Evolutionary conservation across 2,888 invertebrate genomes (phyloP).

Genomic region (Frankliniella fusca): DNA sequence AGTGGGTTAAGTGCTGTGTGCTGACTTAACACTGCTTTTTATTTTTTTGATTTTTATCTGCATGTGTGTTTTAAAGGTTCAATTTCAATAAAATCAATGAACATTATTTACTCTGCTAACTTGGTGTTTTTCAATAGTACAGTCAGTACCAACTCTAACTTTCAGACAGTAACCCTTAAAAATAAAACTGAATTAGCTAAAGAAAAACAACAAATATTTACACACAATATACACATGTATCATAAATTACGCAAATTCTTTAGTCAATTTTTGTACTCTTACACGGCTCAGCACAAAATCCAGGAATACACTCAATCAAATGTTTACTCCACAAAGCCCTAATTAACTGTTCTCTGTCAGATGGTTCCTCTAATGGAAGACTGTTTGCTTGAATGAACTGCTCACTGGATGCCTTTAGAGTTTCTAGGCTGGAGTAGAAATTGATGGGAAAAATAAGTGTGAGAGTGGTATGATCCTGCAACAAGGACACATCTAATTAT

Average conservation of each 20-base stretch:
- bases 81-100: too few relatives aligned
- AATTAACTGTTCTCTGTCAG: background rate
- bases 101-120: too few relatives aligned
- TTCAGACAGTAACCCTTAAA: too few relatives aligned
- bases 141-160: too few relatives aligned
- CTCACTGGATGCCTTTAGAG: background rate
- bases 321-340: background rate
- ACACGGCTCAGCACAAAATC: background rate
- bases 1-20: background rate
- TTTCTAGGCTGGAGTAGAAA: background rate
- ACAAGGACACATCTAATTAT: background rate
- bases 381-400: background rate
- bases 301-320: background rate
- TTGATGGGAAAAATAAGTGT: background rate
- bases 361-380: background rate
- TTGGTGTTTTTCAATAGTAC: too few relatives aligned
- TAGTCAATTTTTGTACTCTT: background rate
- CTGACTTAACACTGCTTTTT: background rate
- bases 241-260: background rate
- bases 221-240: background rate
- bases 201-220: too few relatives aligned
- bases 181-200: too few relatives aligned
- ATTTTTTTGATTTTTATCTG: too few relatives aligned
- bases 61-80: constrained; percentile 43
- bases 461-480: background rate